A percentile compares a stretch with the other conserved stretches of the same genome.
phyloP scores from a whole-genome alignment of 1,140 invertebrate species.

The Drosophila arizonae region DNA sequence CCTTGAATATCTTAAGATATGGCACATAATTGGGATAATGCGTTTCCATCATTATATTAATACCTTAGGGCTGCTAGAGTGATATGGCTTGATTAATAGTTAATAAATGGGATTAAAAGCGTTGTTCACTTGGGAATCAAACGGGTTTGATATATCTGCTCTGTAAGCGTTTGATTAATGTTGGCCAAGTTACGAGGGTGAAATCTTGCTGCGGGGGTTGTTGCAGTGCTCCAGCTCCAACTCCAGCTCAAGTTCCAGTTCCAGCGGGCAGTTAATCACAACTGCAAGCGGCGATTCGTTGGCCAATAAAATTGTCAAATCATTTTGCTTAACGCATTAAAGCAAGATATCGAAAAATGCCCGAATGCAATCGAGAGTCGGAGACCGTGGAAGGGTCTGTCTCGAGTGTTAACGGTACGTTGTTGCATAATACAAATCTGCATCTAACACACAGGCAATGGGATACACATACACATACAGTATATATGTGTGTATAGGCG shows the following conservation, averaged over 20 bases:
- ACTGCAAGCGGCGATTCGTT: not conserved
- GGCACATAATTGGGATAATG: conserved; percentile 5
- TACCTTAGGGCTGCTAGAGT: no score
- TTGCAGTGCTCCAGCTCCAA: not conserved
- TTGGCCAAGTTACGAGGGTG: not conserved
- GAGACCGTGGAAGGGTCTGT: conserved; percentile 16
- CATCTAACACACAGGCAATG: not conserved
- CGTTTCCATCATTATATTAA: conserved; percentile 2
- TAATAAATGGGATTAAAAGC: conserved; percentile 16
- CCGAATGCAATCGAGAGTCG: conserved; percentile 10
- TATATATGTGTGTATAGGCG: conserved; percentile 1
- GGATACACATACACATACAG: not conserved
- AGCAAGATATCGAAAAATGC: not conserved
- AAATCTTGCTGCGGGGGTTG: not conserved
- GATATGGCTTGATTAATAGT: conserved; percentile 7
- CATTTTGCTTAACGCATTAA: not conserved
- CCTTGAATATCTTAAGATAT: not conserved
- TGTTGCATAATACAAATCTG: conserved; percentile 39
- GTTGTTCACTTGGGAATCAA: conserved; percentile 1
- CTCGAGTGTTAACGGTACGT: conserved; percentile 56
- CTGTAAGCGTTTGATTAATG: conserved; percentile 10
- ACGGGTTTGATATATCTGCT: not conserved
- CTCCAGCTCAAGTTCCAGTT: not conserved
- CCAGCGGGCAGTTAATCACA: not conserved
- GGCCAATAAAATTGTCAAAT: not conserved